Evolutionary conservation across 2,888 invertebrate genomes (phyloP).

Genomic region (Scelioninae gen. 1): DNA sequence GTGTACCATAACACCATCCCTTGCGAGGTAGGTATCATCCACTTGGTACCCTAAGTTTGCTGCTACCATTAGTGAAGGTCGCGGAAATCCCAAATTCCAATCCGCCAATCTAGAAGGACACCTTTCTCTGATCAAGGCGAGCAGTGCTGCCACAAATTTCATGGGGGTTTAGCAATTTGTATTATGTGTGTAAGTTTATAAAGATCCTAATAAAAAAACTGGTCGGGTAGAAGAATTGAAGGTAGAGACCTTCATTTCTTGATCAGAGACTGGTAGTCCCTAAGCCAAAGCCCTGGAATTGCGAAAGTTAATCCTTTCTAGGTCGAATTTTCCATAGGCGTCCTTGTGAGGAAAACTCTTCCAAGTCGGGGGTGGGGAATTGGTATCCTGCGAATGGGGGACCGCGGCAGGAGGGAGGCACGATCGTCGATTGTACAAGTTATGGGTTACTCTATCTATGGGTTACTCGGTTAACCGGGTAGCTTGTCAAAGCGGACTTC

Average conservation of each 20-base stretch:
- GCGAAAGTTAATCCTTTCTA: slow-evolving; percentile 18
- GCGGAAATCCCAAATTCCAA: neutral
- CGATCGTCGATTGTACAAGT: slow-evolving; percentile 45
- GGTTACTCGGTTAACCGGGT: slow-evolving; percentile 65
- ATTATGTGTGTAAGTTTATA: too few species aligned
- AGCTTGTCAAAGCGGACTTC: slow-evolving; percentile 40
- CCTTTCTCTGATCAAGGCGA: neutral
- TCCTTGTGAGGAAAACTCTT: slow-evolving; percentile 36
- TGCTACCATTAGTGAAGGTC: slow-evolving; percentile 12
- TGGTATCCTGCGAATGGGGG: slow-evolving; percentile 8
- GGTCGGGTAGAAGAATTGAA: neutral
- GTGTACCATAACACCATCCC: slow-evolving; percentile 32
- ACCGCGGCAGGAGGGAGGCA: slow-evolving; percentile 18
- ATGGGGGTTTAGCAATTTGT: too few species aligned
- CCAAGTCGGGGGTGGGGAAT: slow-evolving; percentile 11
- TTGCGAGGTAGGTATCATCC: slow-evolving; percentile 46
- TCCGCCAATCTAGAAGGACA: neutral
- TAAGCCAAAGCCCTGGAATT: neutral
- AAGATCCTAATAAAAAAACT: too few species aligned
- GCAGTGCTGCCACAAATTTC: neutral
- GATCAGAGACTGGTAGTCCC: too few species aligned
- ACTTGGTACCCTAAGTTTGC: neutral
- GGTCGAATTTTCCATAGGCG: slow-evolving; percentile 32
- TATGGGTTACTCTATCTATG: slow-evolving; percentile 54
- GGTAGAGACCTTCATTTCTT: neutral